Conservation (phyloP, 2,888 invertebrate species). For the Heteromurus nitidus region DNA sequence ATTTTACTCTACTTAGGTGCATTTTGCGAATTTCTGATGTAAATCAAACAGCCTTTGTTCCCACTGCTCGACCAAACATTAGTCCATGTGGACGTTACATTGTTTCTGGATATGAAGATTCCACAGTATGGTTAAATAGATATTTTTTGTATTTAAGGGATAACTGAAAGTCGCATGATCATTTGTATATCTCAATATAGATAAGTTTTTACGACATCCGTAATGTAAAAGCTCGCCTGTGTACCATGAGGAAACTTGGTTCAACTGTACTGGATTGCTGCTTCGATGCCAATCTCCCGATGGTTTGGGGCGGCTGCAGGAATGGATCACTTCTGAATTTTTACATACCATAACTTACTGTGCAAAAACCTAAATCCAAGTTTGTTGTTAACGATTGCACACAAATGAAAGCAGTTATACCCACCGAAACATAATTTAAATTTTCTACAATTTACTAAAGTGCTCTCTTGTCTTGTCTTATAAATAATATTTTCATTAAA, state of each 20-base stretch:
- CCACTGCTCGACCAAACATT: conserved; percentile 66
- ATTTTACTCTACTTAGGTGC: conserved; percentile 58
- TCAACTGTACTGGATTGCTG: conserved; percentile 68
- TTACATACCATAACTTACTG: conserved; percentile 37
- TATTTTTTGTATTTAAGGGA: no score
- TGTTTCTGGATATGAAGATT: conserved; percentile 71
- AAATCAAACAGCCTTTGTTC: conserved; percentile 56
- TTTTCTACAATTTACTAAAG: no score
- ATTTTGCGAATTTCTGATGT: conserved; percentile 69
- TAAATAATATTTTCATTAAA: no score
- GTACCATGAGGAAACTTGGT: conserved; percentile 34
- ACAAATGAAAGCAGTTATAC: no score
- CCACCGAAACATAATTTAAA: no score
- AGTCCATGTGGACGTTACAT: conserved; percentile 72
- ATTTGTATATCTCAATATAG: conserved; percentile 32
- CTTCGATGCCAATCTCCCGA: conserved; percentile 65
- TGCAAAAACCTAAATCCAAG: not conserved
- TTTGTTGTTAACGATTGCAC: conserved; percentile 3
- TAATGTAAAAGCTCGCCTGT: conserved; percentile 66
- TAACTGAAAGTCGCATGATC: not conserved
- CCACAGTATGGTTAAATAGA: conserved; percentile 56
- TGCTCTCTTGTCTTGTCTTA: no score
- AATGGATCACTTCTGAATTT: conserved; percentile 70
- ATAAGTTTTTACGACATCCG: conserved; percentile 68
- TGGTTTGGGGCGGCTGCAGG: conserved; percentile 68